phyloP scores from a whole-genome alignment of 2,888 invertebrate genomes.

The Acrocyrtus sp. region DNA sequence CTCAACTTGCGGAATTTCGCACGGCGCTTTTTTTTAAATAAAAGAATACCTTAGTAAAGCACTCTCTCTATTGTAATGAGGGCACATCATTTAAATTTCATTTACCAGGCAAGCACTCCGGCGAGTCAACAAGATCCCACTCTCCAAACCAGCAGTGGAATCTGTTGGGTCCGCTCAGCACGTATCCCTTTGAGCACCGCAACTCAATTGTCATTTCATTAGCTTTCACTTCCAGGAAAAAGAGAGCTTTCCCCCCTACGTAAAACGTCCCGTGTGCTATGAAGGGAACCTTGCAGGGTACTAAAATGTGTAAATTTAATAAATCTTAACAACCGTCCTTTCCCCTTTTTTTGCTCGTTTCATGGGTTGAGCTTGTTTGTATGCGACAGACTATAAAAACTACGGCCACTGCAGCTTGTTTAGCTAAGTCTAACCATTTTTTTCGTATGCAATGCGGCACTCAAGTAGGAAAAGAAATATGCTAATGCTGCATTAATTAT shows the following conservation, averaged over 20 bases:
- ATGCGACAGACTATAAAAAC: too few relatives aligned
- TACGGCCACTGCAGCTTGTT: too few relatives aligned
- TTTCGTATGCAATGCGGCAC: conserved; percentile 79
- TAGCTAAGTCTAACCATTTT: too few relatives aligned
- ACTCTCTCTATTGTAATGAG: too few relatives aligned
- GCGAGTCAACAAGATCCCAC: conserved; percentile 80
- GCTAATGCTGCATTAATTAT: background rate
- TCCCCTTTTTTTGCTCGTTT: background rate
- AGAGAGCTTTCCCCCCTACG: conserved; percentile 63
- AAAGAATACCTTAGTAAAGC: too few relatives aligned
- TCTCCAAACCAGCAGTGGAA: conserved; percentile 83
- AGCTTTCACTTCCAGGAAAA: conserved; percentile 68
- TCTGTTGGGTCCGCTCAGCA: conserved; percentile 74
- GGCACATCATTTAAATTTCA: too few relatives aligned
- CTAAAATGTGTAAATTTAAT: conserved; percentile 24
- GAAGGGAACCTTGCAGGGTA: conserved; percentile 62
- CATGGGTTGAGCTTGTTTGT: too few relatives aligned
- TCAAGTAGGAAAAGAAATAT: conserved; percentile 64
- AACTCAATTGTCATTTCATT: conserved; percentile 70
- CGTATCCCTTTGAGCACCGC: conserved; percentile 45
- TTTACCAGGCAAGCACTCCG: conserved; percentile 80
- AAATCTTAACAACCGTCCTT: background rate
- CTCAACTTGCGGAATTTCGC: conserved; percentile 80
- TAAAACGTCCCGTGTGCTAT: conserved; percentile 62
- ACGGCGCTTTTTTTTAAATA: conserved; percentile 76